Conservation (phyloP, 2,888 invertebrate species). For the Didymodactylos carnosus region DNA sequence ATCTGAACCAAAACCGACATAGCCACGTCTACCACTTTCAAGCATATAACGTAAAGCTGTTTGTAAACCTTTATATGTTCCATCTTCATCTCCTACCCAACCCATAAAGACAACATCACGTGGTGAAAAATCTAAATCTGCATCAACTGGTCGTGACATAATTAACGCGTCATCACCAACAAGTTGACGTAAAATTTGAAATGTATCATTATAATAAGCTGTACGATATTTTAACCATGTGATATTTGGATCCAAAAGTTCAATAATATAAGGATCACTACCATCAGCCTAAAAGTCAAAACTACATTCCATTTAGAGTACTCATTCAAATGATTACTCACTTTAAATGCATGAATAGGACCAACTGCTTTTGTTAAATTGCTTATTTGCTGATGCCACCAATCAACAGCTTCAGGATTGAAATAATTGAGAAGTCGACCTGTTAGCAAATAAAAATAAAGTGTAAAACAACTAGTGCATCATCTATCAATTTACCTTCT, state of each 20-base stretch:
- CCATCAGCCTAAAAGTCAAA: slow-evolving; percentile 3
- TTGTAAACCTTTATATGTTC: slow-evolving; percentile 2
- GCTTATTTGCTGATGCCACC: slow-evolving; percentile 11
- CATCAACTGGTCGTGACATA: slow-evolving; percentile 5
- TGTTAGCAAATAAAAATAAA: too few species aligned
- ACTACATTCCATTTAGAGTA: background rate
- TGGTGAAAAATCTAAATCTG: slow-evolving; percentile 4
- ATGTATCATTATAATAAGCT: slow-evolving; percentile 8
- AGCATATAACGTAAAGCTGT: slow-evolving; percentile 6
- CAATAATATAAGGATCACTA: slow-evolving; percentile 11
- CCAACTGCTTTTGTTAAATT: background rate
- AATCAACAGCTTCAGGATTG: slow-evolving; percentile 2
- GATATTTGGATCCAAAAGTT: slow-evolving; percentile 2
- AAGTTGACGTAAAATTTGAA: background rate
- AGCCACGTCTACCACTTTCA: slow-evolving; percentile 8
- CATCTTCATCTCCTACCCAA: slow-evolving; percentile 10
- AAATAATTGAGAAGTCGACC: slow-evolving; percentile 5
- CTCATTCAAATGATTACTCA: background rate
- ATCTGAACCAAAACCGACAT: slow-evolving; percentile 7
- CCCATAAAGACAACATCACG: slow-evolving; percentile 9
- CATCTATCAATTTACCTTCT: too few species aligned
- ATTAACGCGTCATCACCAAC: slow-evolving; percentile 4
- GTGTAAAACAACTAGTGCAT: too few species aligned
- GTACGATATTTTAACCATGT: slow-evolving; percentile 4
- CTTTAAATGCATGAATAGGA: background rate